phyloP scores from a whole-genome alignment of 1,140 invertebrate species.

The Elysia chlorotica region DNA sequence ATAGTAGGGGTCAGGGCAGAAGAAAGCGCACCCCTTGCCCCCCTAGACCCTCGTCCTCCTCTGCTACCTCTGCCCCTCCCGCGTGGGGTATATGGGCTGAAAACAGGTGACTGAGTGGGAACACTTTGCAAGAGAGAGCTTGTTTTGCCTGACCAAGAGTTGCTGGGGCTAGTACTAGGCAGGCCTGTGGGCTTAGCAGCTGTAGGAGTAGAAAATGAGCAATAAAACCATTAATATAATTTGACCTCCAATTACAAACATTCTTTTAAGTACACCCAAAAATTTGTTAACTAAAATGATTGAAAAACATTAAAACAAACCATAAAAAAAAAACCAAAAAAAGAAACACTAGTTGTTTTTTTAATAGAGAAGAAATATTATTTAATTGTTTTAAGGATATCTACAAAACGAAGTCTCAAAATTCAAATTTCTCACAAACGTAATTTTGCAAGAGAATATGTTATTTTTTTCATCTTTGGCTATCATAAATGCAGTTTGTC shows the following conservation, averaged over 20 bases:
- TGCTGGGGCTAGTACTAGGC: background rate
- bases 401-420: no score
- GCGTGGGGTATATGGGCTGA: slow-evolving; percentile 4
- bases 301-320: background rate
- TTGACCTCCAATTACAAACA: no score
- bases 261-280: no score
- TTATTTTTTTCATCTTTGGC: no score
- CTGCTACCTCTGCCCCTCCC: slow-evolving; percentile 3
- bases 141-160: background rate
- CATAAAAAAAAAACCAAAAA: background rate
- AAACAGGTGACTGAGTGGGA: background rate
- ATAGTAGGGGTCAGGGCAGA: background rate
- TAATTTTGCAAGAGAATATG: no score
- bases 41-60: slow-evolving; percentile 2
- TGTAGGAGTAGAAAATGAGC: background rate
- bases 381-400: no score
- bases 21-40: background rate
- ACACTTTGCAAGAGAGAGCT: background rate
- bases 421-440: no score
- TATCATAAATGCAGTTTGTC: no score
- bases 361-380: no score
- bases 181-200: background rate
- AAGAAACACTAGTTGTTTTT: background rate
- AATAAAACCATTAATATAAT: no score
- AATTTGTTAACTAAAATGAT: no score